Base-by-base conservation (phyloP, 2,113 vertebrate species). In the Bostrychus sinensis region DNA sequence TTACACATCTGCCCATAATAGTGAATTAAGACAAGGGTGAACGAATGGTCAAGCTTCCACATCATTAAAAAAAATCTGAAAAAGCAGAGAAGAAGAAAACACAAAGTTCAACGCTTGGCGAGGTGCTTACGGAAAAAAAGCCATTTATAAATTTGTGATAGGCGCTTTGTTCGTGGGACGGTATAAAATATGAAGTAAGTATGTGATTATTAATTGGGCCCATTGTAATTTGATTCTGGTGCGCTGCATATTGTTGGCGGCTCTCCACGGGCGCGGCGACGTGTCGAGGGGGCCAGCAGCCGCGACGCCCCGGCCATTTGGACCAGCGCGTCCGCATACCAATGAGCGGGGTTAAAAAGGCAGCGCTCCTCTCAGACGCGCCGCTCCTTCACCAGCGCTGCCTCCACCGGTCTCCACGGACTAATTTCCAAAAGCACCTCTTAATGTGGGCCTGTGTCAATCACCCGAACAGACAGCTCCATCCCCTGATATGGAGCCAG, bases 381-480 rank as follows among this genome's bases (percentile, higher is more conserved):
- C 92, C 93, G 94, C 94, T 96, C 94, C 95, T 94, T 93, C 96
- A 94, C 94, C 95, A 90, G 93, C 94, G 91, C 94, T 92, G 94
- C 95, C 96, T 95, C 94, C 93, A 95, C 94, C 92, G 94, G 97
- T 96, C 96, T 98, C 95, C 92, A 94, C 91, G 95, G 97, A 97
- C 96, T 99, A 96, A 99, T 99, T 99, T 99, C 95, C 95, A 94
- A 96, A 98, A 98, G 95, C 96, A 98, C 95, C 96, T 96, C 96
- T 96, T 98, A 98, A 99, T 97, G 95, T 96, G 94, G 93, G 95
- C 95, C 95, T 89, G 92, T 98, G 97, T 98, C 97, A 99, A 98
- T 99, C 97, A 99, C 95, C 94, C 93, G 96, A 98, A 99, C 94
- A 98, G 96, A 98, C 96, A 98, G 96, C 95, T 98, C 98, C 94